Evolutionary conservation across 2,113 vertebrate genomes (phyloP).

Genomic region (Thunnus thynnus): DNA sequence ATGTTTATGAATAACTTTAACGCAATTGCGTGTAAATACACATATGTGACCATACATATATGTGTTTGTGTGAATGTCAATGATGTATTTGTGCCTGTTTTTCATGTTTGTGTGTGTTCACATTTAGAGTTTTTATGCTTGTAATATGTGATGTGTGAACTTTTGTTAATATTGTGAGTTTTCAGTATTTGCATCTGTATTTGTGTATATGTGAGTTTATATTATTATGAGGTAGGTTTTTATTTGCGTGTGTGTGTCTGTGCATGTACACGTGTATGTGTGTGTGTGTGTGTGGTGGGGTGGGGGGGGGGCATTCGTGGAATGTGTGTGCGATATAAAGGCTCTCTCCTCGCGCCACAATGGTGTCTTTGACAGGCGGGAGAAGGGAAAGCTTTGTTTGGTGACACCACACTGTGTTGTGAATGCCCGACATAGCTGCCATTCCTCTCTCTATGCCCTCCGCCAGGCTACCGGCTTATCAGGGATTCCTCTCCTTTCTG

Average conservation of each 20-base stretch:
- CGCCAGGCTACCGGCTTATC: slow-evolving; percentile 84
- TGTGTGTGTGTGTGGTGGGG: slow-evolving; percentile 81
- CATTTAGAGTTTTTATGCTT: background rate
- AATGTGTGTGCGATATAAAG: slow-evolving; percentile 95
- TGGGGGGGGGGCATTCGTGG: slow-evolving; percentile 86
- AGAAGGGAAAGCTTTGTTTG: slow-evolving; percentile 95
- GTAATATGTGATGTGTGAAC: background rate
- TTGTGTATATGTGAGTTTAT: slow-evolving; percentile 66
- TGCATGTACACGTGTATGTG: background rate
- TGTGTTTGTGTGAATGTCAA: background rate
- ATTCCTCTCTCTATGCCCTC: slow-evolving; percentile 90
- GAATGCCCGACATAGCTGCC: slow-evolving; percentile 94
- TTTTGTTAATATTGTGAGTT: background rate
- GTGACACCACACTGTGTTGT: slow-evolving; percentile 96
- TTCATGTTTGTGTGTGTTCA: background rate
- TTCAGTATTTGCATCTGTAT: slow-evolving; percentile 12
- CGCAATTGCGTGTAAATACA: slow-evolving; percentile 72
- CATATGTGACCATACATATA: slow-evolving; percentile 71
- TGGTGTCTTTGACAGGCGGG: slow-evolving; percentile 94
- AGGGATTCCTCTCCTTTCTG: slow-evolving; percentile 87
- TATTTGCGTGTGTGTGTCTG: background rate
- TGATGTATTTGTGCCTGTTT: background rate
- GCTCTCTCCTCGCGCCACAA: slow-evolving; percentile 91
- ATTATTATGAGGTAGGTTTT: slow-evolving; percentile 76
- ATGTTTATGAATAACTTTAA: background rate